phyloP scores from a whole-genome alignment of 37 sponge, comb jelly and placozoan genomes.

The Amphimedon queenslandica region DNA sequence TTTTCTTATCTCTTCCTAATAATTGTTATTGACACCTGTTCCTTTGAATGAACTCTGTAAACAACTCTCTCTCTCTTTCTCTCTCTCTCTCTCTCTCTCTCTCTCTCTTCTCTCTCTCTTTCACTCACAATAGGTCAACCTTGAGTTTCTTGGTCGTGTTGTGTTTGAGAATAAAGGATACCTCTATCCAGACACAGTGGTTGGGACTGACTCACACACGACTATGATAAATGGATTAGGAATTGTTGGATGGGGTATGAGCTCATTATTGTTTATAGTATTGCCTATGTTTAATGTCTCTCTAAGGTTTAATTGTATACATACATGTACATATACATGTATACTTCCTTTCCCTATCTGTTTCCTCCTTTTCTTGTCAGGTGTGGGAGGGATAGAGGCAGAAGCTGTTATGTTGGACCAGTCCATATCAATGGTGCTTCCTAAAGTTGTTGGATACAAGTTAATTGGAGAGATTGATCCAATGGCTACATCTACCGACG shows the following conservation, averaged over 20 bases:
- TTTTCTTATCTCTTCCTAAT: slow-evolving; percentile 2
- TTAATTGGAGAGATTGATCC: slow-evolving; percentile 58
- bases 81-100: too few relatives aligned
- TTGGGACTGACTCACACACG: slow-evolving; percentile 92
- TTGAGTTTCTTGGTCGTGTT: slow-evolving; percentile 87
- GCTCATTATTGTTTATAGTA: background rate
- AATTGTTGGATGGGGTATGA: slow-evolving; percentile 85
- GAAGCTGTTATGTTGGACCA: slow-evolving; percentile 93
- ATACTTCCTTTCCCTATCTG: background rate
- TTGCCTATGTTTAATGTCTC: too few relatives aligned
- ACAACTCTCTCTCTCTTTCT: background rate
- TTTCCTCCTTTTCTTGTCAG: too few relatives aligned
- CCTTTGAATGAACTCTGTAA: background rate
- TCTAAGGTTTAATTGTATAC: background rate
- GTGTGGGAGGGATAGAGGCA: slow-evolving; percentile 94
- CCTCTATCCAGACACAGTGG: slow-evolving; percentile 90
- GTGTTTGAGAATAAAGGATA: slow-evolving; percentile 70
- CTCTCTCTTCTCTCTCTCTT: background rate
- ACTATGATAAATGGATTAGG: slow-evolving; percentile 97
- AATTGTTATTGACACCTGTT: background rate
- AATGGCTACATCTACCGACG: slow-evolving; percentile 83
- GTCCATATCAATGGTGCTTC: slow-evolving; percentile 87
- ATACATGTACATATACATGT: slow-evolving; percentile 1
- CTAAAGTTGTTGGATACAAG: slow-evolving; percentile 89
- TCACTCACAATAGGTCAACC: slow-evolving; percentile 59